phyloP scores from a whole-genome alignment of 2,888 invertebrate species.

The Matsumyia berberina region DNA sequence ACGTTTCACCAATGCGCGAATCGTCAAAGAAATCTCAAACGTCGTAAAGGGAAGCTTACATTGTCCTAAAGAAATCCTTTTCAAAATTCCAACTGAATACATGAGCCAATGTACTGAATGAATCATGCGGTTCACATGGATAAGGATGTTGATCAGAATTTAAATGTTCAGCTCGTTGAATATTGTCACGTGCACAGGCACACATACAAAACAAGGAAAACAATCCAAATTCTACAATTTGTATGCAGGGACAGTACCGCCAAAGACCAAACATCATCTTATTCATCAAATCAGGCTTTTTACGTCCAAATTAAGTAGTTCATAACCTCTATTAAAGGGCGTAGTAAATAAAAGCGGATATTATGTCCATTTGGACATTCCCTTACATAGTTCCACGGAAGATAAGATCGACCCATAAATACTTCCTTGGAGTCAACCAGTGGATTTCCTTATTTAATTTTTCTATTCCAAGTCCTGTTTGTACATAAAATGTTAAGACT shows the following conservation, averaged over 20 bases:
- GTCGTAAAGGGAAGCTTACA: background rate
- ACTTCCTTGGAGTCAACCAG: too few species aligned
- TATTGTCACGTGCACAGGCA: background rate
- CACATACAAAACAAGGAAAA: background rate
- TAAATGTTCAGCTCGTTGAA: conserved; percentile 9
- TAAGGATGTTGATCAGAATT: conserved; percentile 8
- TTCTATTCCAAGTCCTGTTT: too few species aligned
- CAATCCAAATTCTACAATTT: conserved; percentile 15
- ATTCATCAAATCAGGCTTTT: conserved; percentile 15
- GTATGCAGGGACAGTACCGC: conserved; percentile 9
- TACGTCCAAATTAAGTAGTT: conserved; percentile 6
- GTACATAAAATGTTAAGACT: too few species aligned
- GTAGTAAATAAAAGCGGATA: too few species aligned
- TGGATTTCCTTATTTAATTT: too few species aligned
- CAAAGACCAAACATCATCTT: conserved; percentile 3
- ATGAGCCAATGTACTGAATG: background rate
- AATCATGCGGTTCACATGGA: background rate
- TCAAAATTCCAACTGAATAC: conserved; percentile 8
- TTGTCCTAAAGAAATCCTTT: background rate
- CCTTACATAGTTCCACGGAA: too few species aligned
- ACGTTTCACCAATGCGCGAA: too few species aligned
- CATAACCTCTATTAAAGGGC: background rate
- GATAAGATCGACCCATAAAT: too few species aligned
- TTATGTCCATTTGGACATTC: too few species aligned
- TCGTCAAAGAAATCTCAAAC: background rate